phyloP scores from a whole-genome alignment of 2,113 vertebrate species.

The Sminthopsis crassicaudata region DNA sequence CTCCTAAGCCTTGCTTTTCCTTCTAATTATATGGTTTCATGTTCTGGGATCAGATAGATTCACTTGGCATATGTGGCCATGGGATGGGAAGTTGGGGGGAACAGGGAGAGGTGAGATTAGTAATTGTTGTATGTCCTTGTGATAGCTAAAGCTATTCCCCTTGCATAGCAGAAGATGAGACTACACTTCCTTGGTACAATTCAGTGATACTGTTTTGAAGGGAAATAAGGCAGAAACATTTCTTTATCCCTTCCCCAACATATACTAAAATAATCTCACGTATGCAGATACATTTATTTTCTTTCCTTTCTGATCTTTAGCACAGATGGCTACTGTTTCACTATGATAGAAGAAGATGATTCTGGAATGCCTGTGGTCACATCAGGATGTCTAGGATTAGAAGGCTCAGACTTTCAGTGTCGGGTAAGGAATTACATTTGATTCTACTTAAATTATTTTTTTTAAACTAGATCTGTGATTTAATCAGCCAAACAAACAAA shows the following conservation, averaged over 20 bases:
- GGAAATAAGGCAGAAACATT: not conserved
- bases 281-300: not conserved
- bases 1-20: too few relatives aligned
- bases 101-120: not conserved
- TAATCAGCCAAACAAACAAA: constrained; percentile 1
- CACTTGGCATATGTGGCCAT: too few relatives aligned
- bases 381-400: constrained; percentile 94
- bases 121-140: not conserved
- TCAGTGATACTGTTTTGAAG: not conserved
- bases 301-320: constrained; percentile 81
- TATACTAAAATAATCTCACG: not conserved
- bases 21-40: too few relatives aligned
- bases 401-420: constrained; percentile 96
- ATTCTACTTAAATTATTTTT: not conserved
- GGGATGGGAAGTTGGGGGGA: too few relatives aligned
- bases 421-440: constrained; percentile 87
- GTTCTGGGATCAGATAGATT: too few relatives aligned
- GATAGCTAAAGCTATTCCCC: not conserved
- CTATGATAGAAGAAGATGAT: constrained; percentile 96
- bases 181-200: not conserved
- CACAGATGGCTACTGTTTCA: constrained; percentile 97
- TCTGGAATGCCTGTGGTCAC: constrained; percentile 90
- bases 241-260: not conserved
- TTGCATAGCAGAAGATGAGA: not conserved
- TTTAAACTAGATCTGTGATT: constrained; percentile 1